Evolutionary conservation across 2,797 vertebrate species (phyloP), one percentile per base, ranked within the genome.

Genomic region (Xerus rutilus): DNA sequence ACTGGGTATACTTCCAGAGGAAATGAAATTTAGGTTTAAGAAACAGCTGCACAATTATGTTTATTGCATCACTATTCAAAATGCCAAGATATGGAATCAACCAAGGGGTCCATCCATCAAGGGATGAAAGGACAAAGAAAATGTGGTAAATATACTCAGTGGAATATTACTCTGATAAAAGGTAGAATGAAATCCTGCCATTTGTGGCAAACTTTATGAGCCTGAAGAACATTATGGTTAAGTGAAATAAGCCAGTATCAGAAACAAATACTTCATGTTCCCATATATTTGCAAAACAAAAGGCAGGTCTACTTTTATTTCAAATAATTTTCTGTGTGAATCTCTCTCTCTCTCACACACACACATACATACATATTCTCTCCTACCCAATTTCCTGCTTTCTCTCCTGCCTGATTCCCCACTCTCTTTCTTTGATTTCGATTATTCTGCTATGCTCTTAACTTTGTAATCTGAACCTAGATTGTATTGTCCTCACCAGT

Each of bases 361-460:
- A 39, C 39, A 39, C 39, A 39, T 39, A 39, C 39, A 67, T 32
- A n/a, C 30, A n/a, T 28, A 67, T 4, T 21, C 20, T 18, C 5
- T 59, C 7, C 5, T 4, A 0, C 13, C 25, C 20, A 30, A 4
- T 52, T 47, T 54, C 23, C 11, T 20, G 21, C 13, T 72, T 28
- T 86, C 64, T 20, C 11, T 67, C 14, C n/a, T 35, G 1, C 1
- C 1, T 5, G 47, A 8, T 39, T 54, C 8, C 1, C 1, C 32
- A 2, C 5, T 78, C 35, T 72, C 20, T 49, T 74, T 73, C 12
- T 82, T 86, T 59, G 25, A 32, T 52, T 89, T 89, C 59, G 0
- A 5, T 21, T 43, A 57, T 64, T 45, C 12, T 30, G 0, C 1
- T 5, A 0, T 49, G 25, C 52, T 72, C 20, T 65, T 0, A 86